Evolutionary conservation across 2,888 invertebrate species (phyloP).

Genomic region (Polyommatus icarus): DNA sequence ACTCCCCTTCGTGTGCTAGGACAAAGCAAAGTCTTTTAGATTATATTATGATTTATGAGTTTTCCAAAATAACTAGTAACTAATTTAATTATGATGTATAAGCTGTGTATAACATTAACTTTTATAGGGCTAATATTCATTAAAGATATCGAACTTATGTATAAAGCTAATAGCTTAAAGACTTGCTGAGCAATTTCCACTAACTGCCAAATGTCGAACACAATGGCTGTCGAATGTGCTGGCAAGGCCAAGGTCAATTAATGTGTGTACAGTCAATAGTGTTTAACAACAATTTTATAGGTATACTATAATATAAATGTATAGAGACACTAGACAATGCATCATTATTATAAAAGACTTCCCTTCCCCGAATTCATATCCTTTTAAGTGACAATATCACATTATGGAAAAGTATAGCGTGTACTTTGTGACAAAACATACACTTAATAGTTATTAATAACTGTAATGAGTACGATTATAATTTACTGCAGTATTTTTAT

Average conservation of each 20-base stretch:
- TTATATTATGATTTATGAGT: too few species aligned
- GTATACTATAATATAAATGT: too few species aligned
- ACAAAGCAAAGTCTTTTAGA: too few species aligned
- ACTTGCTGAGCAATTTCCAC: not conserved
- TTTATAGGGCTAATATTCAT: not conserved
- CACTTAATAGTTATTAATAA: not conserved
- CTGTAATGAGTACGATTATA: not conserved
- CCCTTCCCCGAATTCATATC: not conserved
- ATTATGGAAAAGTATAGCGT: not conserved
- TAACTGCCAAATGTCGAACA: constrained; percentile 1
- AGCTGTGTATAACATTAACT: not conserved
- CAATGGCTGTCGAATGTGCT: not conserved
- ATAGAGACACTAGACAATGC: not conserved
- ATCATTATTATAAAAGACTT: not conserved
- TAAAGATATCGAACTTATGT: not conserved
- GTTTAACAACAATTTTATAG: not conserved
- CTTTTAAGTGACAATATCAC: not conserved
- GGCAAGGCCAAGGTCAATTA: constrained; percentile 15
- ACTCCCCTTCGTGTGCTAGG: too few species aligned
- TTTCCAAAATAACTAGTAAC: too few species aligned
- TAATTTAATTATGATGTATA: not conserved
- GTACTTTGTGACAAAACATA: not conserved
- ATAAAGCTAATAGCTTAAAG: not conserved
- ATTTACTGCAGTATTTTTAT: not conserved
- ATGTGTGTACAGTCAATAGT: not conserved